Percentiles rank a stretch among this genome's conserved stretches.
Conservation (phyloP, 2,888 invertebrate genomes). For the Drosophila kambysellisi region DNA sequence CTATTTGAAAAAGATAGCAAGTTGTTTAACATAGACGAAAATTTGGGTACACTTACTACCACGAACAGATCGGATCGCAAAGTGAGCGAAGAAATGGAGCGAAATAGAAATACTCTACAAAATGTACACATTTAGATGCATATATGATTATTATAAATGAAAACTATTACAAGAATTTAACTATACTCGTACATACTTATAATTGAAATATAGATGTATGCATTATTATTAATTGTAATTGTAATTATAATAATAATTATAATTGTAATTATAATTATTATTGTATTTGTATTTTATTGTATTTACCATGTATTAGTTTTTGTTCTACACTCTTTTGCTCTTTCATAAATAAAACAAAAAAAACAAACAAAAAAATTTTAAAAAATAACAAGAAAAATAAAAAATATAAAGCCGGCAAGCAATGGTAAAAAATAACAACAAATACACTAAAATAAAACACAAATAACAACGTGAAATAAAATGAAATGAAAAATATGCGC, state of each 20-base stretch:
- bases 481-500: slow-evolving; percentile 40
- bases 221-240: slow-evolving; percentile 65
- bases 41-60: slow-evolving; percentile 21
- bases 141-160: slow-evolving; percentile 38
- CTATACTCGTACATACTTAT: slow-evolving; percentile 65
- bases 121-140: slow-evolving; percentile 38
- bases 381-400: slow-evolving; percentile 55
- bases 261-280: slow-evolving; percentile 72
- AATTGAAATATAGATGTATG: slow-evolving; percentile 65
- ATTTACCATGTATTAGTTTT: slow-evolving; percentile 81
- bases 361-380: slow-evolving; percentile 55
- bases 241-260: slow-evolving; percentile 61
- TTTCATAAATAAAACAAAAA: slow-evolving; percentile 77
- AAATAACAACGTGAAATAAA: slow-evolving; percentile 59
- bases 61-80: slow-evolving; percentile 7
- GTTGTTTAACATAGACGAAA: slow-evolving; percentile 23
- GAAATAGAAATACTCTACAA: slow-evolving; percentile 24
- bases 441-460: slow-evolving; percentile 33
- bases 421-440: slow-evolving; percentile 64
- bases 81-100: background rate
- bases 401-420: slow-evolving; percentile 64
- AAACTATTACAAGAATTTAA: slow-evolving; percentile 59
- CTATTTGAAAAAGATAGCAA: background rate
- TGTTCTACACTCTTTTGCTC: slow-evolving; percentile 83
- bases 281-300: slow-evolving; percentile 83